phyloP scores from a whole-genome alignment of 2,113 vertebrate genomes.

The Cygnus atratus region DNA sequence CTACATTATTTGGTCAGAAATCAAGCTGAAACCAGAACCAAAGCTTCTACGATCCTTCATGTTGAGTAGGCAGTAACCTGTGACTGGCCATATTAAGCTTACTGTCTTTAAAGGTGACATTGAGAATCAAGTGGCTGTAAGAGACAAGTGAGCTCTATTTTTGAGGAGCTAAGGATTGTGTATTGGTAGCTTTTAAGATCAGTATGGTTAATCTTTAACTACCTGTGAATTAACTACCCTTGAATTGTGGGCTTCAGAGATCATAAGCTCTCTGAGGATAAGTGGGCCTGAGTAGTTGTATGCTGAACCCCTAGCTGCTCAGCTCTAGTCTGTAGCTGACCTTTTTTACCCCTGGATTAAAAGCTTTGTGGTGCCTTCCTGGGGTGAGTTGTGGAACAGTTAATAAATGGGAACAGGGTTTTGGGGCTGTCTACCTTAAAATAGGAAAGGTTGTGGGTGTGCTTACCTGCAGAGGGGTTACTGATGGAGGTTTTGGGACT shows the following conservation, averaged over 20 bases:
- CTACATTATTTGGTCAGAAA: not conserved
- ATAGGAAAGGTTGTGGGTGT: too few relatives aligned
- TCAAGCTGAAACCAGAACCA: not conserved
- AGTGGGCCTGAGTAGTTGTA: not conserved
- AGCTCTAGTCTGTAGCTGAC: not conserved
- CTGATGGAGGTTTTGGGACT: too few relatives aligned
- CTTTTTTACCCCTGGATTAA: not conserved
- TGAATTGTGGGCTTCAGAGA: not conserved
- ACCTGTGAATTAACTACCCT: not conserved
- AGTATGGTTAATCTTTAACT: not conserved
- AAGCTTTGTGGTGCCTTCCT: not conserved
- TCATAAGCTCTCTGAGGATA: not conserved
- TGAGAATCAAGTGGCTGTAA: not conserved
- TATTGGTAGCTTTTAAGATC: too few relatives aligned
- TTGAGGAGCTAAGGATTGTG: not conserved
- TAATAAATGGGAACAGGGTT: too few relatives aligned
- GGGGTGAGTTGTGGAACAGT: too few relatives aligned
- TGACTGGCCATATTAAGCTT: not conserved
- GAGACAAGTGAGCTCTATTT: not conserved
- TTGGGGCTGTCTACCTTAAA: too few relatives aligned
- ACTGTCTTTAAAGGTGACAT: not conserved
- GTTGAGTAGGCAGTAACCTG: too few relatives aligned
- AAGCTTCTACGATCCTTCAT: not conserved
- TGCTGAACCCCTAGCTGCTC: not conserved
- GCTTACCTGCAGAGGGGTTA: too few relatives aligned